Conservation (phyloP, 1,140 invertebrate species). For the Drosophila suzukii region DNA sequence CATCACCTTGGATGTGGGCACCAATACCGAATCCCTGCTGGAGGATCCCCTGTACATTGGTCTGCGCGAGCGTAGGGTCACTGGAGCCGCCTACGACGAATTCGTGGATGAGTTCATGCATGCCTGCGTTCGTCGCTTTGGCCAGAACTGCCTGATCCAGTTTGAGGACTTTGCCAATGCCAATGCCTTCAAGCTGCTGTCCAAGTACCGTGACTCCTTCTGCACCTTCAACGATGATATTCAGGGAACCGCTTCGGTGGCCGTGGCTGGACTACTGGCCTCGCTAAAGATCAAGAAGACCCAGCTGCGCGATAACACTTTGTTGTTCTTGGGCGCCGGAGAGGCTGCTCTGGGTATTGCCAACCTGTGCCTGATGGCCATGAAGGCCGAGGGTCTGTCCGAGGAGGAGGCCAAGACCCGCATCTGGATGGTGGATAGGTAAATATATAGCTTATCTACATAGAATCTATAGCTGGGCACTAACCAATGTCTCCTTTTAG, state of each 20-base stretch:
- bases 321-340: slow-evolving; percentile 97
- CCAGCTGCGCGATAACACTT: slow-evolving; percentile 91
- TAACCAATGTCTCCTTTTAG: slow-evolving; percentile 89
- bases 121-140: slow-evolving; percentile 94
- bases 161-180: slow-evolving; percentile 99
- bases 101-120: slow-evolving; percentile 99
- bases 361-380: slow-evolving; percentile 93
- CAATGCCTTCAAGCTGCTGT: slow-evolving; percentile 96
- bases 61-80: slow-evolving; percentile 91
- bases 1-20: slow-evolving; percentile 97
- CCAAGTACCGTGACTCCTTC: slow-evolving; percentile 93
- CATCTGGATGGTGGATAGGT: slow-evolving; percentile 85
- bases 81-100: slow-evolving; percentile 94
- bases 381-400: slow-evolving; percentile 92
- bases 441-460: slow-evolving; percentile 32
- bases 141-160: slow-evolving; percentile 93
- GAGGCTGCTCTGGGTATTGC: slow-evolving; percentile 96
- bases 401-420: slow-evolving; percentile 66
- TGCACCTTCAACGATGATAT: slow-evolving; percentile 99
- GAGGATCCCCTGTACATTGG: slow-evolving; percentile 98
- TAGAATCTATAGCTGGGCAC: neutral
- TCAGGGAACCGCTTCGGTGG: slow-evolving; percentile 97
- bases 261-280: slow-evolving; percentile 95
- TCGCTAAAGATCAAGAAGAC: slow-evolving; percentile 92
- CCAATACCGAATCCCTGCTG: slow-evolving; percentile 93